Evolutionary conservation across 2,797 vertebrate species (phyloP).

Genomic region (Neostethus bicornis): DNA sequence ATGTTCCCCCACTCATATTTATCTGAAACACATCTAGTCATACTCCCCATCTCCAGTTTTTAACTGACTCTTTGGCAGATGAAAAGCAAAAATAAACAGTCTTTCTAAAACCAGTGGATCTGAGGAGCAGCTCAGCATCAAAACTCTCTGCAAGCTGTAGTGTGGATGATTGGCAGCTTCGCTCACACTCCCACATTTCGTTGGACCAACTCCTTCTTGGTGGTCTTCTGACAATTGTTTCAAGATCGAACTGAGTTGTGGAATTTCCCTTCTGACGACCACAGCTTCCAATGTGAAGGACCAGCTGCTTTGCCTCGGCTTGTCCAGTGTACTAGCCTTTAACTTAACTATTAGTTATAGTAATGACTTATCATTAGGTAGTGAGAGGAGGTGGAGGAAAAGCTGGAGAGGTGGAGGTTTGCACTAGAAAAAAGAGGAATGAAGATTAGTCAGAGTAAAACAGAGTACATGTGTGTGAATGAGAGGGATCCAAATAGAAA

Average conservation of each 20-base stretch:
- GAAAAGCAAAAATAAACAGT: conserved; percentile 54
- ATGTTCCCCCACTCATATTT: conserved; percentile 20
- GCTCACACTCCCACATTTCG: conserved; percentile 28
- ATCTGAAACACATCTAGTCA: conserved; percentile 39
- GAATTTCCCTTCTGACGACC: conserved; percentile 61
- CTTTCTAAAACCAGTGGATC: conserved; percentile 5
- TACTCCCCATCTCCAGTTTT: conserved; percentile 19
- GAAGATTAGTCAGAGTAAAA: too few species aligned
- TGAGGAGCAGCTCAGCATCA: neutral
- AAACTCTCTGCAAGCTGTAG: conserved; percentile 27
- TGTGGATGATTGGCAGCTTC: conserved; percentile 46
- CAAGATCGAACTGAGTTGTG: conserved; percentile 64
- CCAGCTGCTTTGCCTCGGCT: conserved; percentile 8
- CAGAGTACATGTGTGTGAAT: too few species aligned
- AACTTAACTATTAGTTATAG: neutral
- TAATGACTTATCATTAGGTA: too few species aligned
- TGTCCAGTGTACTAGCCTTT: neutral
- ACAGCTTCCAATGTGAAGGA: conserved; percentile 52
- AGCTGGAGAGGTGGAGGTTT: too few species aligned
- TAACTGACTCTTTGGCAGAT: conserved; percentile 40
- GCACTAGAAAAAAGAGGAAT: too few species aligned
- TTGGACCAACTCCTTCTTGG: conserved; percentile 45
- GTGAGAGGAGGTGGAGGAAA: too few species aligned
- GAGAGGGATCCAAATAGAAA: too few species aligned
- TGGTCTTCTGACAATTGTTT: conserved; percentile 62